Evolutionary conservation across 2,113 vertebrate species (phyloP), one percentile per base, ranked within the genome.

Genomic region (Macquaria ambigua): DNA sequence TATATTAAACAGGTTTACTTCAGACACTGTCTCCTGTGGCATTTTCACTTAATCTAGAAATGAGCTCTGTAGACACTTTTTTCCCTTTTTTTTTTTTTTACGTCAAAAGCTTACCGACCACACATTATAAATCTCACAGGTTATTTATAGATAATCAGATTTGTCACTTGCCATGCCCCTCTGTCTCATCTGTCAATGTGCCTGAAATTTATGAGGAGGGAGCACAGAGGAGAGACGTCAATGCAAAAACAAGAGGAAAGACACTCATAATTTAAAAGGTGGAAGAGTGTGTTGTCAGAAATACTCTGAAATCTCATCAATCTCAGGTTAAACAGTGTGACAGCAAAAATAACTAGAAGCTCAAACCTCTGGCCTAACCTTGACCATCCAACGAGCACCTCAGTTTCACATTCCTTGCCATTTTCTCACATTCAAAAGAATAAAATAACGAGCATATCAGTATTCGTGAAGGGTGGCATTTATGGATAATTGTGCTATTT

Each of bases 281-380:
- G 43, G 74, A 71, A 28, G 46, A 50, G 53, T 8, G 62, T 16
- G 21, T 28, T 83, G 69, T 88, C 89, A 78, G 50, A 68, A 67
- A 74, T 4, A 21, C 8, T 83, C 31, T 63, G 39, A 66, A 71
- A 76, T 41, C 50, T 68, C 74, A 84, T 84, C 67, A 37, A 28
- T 83, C 85, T 80, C 52, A 58, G 43, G 67, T 72, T 75, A n/a
- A 61, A 79, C 48, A 20, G 67, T 64, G 68, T 71, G 78, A 62
- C 66, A 55, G 74, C 3, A 73, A 41, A 61, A 67, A 79, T 58
- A 39, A 76, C 62, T 20, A 28, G 25, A 76, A 43, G 20, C 31
- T 62, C 46, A 58, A 59, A 62, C 31, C 5, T 55, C 46, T 53
- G 74, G 52, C 74, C 28, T 37, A 15, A n/a, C 15, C 12, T 39